These are phyloP conservation scores for Ophion costatus DNA, from an alignment of 2,888 invertebrate species.

Conservation along the genomic window DNA sequence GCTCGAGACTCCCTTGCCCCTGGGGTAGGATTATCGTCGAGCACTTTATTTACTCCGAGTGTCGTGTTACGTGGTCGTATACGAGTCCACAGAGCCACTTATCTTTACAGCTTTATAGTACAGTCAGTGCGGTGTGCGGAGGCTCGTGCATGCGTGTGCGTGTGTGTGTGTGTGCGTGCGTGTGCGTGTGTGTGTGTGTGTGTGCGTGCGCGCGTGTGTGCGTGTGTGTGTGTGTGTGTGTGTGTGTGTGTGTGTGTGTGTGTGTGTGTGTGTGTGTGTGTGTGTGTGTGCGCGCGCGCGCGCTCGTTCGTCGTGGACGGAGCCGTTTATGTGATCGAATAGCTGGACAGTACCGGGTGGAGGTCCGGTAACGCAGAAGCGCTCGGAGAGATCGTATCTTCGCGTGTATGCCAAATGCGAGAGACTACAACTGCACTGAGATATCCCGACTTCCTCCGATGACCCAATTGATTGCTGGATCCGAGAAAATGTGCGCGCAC, in stretches of 20 bases:
- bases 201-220: background rate
- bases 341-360: conserved; percentile 8
- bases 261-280: too few relatives aligned
- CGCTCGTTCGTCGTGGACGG: conserved; percentile 17
- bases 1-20: conserved; percentile 15
- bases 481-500: conserved; percentile 14
- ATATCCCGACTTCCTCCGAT: conserved; percentile 47
- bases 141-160: too few relatives aligned
- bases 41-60: conserved; percentile 72
- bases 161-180: too few relatives aligned
- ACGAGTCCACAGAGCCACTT: conserved; percentile 59
- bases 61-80: conserved; percentile 73
- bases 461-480: conserved; percentile 55
- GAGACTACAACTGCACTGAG: conserved; percentile 23
- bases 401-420: conserved; percentile 45
- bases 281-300: background rate
- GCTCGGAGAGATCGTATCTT: conserved; percentile 55
- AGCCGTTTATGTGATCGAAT: conserved; percentile 46
- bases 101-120: conserved; percentile 68
- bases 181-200: background rate
- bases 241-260: too few relatives aligned
- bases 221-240: too few relatives aligned
- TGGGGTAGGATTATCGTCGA: conserved; percentile 61
- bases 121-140: background rate
- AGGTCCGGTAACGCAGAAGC: conserved; percentile 41